Base-by-base conservation (phyloP, 1,140 invertebrate genomes). In the Phortica variegata region DNA sequence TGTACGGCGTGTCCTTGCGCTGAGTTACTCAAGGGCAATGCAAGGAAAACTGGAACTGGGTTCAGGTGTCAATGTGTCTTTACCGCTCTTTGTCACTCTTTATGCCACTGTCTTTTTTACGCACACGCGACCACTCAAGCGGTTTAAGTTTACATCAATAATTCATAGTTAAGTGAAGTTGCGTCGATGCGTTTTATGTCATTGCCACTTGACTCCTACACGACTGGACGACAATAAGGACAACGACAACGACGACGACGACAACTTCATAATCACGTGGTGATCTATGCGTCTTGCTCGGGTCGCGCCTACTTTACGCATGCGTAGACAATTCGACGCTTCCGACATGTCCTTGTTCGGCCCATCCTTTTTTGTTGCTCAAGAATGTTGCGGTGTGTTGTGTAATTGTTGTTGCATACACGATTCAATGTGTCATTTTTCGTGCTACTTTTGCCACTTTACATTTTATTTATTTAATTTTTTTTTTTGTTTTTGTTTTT, bases 281-380 rank as follows among this genome's bases (percentile, higher is more conserved):
- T 59, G 47, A 47, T 47, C 15, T 41, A 44, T 34, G n/a, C 46
- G 26, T 49, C 47, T 31, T 50, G 49, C 54, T 55, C 13, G 17
- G 29, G 38, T 12, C 29, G 16, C 1, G 18, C 16, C 47, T 26
- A 18, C 40, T 46, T 48, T 23, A 5, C 17, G 47, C 48, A 33
- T 52, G 60, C 66, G 62, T 71, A 71, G 66, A 71, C 66, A 71
- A 71, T 71, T 58, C 52, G 66, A 71, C 66, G 66, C 66, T 71
- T 71, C 66, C 66, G 66, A 59, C 52, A 47, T 2, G 7, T 19
- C 18, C 3, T 31, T 33, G 20, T 19, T 40, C 13, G 40, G 54
- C 13, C 54, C 63, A 60, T 60, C 63, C 63, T 60, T 66, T 56
- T 33, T 12, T 49, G 41, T 41, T 17, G 38, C 38, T n/a, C n/a